Base-by-base conservation (phyloP, 2,888 invertebrate genomes). In the Syritta pipiens region DNA sequence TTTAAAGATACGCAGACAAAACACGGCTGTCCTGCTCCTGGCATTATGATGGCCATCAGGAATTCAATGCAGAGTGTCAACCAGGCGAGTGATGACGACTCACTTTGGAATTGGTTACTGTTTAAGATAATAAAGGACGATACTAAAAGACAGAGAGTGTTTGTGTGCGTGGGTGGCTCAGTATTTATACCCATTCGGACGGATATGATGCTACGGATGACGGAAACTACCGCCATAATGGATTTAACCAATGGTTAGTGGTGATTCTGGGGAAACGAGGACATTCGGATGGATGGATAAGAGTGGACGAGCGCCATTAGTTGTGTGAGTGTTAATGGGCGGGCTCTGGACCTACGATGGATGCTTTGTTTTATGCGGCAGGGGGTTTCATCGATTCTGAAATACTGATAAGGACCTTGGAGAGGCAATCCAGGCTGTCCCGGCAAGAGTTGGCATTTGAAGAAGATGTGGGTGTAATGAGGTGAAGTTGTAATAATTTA, bases 21-120 rank as follows among this genome's bases (percentile, higher is more conserved):
- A 37, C 10, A n/a, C n/a, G n/a, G n/a, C n/a, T n/a, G n/a, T n/a
- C n/a, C n/a, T n/a, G n/a, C n/a, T n/a, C n/a, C 9, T 49, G 10
- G 28, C 5, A 30, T 49, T 49, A 49, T 49, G 28, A 49, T 17
- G 48, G 48, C 19, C 28, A 49, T 49, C 48, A 49, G 48, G 19
- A 49, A 30, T 49, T 49, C 30, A 49, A 20, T n/a, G 42, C 20
- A 49, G 48, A 30, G 48, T 49, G 48, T 49, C 22, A 49, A 49
- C 28, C 46, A 55, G n/a, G n/a, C n/a, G n/a, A n/a, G n/a, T n/a
- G 59, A 60, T 68, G 68, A 68, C 68, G 68, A 40, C 68, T 75
- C 74, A 53, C 46, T 68, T 68, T 48, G 55, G 68, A 55, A 68
- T 48, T 55, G 68, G 46, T 48, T 20, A 55, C 53, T 68, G 40